A percentile compares a stretch with the other conserved stretches of the same genome.
phyloP scores from a whole-genome alignment of 2,888 invertebrate genomes.

The Nemotelus pantherinus region DNA sequence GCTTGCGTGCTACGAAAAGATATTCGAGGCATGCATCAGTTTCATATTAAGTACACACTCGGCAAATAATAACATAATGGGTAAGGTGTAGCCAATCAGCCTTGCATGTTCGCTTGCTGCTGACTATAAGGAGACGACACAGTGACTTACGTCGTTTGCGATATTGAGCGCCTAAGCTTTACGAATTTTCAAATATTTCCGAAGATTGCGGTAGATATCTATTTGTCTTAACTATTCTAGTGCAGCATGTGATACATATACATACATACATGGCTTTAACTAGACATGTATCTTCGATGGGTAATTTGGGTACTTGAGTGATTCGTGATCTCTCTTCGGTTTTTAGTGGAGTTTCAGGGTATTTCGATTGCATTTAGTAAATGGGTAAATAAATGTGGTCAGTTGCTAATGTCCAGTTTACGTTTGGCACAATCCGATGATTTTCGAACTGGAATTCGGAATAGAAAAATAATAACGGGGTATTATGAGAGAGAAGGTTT shows the following conservation, averaged over 20 bases:
- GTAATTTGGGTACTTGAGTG: too few relatives aligned
- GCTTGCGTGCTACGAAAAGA: constrained; percentile 54
- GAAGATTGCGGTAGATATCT: neutral
- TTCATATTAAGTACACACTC: constrained; percentile 40
- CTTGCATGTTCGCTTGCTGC: constrained; percentile 10
- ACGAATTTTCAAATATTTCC: constrained; percentile 21
- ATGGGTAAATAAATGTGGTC: constrained; percentile 1
- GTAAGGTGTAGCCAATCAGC: constrained; percentile 40
- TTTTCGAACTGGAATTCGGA: neutral
- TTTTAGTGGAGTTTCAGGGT: neutral
- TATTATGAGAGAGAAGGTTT: neutral
- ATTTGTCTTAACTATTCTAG: neutral
- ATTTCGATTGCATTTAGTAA: constrained; percentile 29
- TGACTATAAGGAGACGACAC: neutral
- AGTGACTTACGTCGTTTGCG: constrained; percentile 16
- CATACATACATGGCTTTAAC: too few relatives aligned
- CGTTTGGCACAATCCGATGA: neutral
- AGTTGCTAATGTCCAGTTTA: constrained; percentile 1
- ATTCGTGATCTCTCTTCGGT: too few relatives aligned
- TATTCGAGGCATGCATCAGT: constrained; percentile 45
- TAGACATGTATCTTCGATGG: too few relatives aligned
- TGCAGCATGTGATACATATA: too few relatives aligned
- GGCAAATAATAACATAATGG: constrained; percentile 42
- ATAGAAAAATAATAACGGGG: neutral
- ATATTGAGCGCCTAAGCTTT: constrained; percentile 35